Evolutionary conservation across 1,140 invertebrate genomes (phyloP), one percentile per base, ranked within the genome.

Genomic region (Pinna nobilis): DNA sequence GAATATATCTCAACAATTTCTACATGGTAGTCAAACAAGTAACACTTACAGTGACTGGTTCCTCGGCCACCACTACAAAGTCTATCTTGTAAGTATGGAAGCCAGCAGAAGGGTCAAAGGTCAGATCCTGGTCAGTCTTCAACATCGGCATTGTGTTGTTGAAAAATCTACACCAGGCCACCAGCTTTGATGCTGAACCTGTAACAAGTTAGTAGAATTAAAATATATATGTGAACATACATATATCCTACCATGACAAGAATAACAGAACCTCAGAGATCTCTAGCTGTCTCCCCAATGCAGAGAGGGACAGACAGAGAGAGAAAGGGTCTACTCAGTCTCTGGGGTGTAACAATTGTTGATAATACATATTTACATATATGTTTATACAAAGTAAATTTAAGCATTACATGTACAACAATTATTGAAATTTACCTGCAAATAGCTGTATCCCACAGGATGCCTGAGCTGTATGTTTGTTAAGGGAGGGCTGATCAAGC

Each of bases 361-460:
- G 2, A 25, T 20, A 53, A 53, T 25, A 13, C 25, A 53, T n/a
- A 13, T 53, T 59, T 35, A 3, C 13, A 30, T 6, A 20, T 13
- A 13, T n/a, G 20, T 18, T 11, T 15, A 13, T 7, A 60, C 15
- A 60, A 60, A 60, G 0, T 37, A 20, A 3, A 13, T 35, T 25
- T 11, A 20, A 5, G 15, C 37, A 41, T 28, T 41, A 20, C 37
- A 28, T 30, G 30, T 25, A 3, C n/a, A 20, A 6, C 32, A 15
- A 32, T 35, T 9, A 37, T 28, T 1, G 9, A 44, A 18, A 66
- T 30, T 49, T 35, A 76, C 74, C 69, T 66, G 69, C 70, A 39
- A 70, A 63, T 53, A 81, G 59, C 59, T 81, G 79, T 44, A 78
- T 37, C 18, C 76, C 79, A 67, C 79, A 81, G 35, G 79, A 68